Evolutionary conservation across 2,113 vertebrate genomes (phyloP).

Genomic region (Laticauda laticaudata): DNA sequence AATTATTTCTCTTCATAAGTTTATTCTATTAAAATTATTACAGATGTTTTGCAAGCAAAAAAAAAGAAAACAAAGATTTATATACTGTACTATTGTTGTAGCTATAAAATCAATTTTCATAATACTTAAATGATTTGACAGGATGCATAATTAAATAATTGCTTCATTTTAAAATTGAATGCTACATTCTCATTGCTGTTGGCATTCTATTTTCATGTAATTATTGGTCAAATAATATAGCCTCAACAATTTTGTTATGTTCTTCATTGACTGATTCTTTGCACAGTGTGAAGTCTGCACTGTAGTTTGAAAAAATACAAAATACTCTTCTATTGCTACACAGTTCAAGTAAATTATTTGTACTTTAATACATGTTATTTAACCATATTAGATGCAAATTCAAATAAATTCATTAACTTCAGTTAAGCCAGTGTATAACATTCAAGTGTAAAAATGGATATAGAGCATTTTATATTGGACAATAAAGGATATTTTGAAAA

Average conservation of each 20-base stretch:
- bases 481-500: slow-evolving; percentile 46
- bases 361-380: background rate
- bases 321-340: slow-evolving; percentile 28
- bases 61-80: background rate
- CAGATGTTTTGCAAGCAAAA: background rate
- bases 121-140: slow-evolving; percentile 14
- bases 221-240: slow-evolving; percentile 19
- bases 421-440: slow-evolving; percentile 30
- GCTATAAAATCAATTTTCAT: slow-evolving; percentile 48
- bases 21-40: background rate
- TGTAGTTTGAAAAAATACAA: slow-evolving; percentile 30
- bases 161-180: background rate
- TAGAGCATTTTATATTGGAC: slow-evolving; percentile 53
- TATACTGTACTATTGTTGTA: slow-evolving; percentile 47
- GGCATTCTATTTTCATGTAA: background rate
- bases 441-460: slow-evolving; percentile 46
- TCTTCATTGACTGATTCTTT: background rate
- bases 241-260: background rate
- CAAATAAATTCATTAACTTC: slow-evolving; percentile 7
- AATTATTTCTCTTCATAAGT: background rate
- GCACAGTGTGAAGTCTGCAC: background rate
- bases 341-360: background rate
- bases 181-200: background rate
- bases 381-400: background rate
- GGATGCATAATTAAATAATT: slow-evolving; percentile 26